These are phyloP conservation scores for Trissolcus japonicus DNA, from an alignment of 2,888 invertebrate species.

Conservation along the genomic window DNA sequence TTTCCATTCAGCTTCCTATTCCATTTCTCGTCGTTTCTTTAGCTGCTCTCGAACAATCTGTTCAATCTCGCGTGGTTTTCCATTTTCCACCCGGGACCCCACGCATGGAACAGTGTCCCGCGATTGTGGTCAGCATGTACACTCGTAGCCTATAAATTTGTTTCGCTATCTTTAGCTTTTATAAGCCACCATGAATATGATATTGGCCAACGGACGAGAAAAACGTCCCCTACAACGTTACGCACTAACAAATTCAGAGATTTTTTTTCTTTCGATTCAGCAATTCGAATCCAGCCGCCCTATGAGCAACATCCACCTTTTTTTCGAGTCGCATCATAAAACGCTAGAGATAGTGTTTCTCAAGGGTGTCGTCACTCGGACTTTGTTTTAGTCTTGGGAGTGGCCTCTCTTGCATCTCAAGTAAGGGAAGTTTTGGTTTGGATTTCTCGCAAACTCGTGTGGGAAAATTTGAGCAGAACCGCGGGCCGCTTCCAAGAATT, in stretches of 20 bases:
- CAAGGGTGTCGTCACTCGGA: conserved; percentile 38
- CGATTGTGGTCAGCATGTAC: background rate
- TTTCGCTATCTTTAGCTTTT: conserved; percentile 62
- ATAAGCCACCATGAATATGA: conserved; percentile 67
- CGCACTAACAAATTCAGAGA: conserved; percentile 31
- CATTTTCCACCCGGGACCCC: conserved; percentile 33
- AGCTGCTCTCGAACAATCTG: conserved; percentile 37
- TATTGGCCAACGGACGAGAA: conserved; percentile 46
- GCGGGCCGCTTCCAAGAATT: conserved; percentile 57
- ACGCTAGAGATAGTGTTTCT: conserved; percentile 34
- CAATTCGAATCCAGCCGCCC: conserved; percentile 41
- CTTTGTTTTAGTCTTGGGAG: conserved; percentile 30
- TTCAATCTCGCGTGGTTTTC: conserved; percentile 36
- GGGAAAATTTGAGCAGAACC: conserved; percentile 70
- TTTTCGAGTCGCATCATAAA: conserved; percentile 34
- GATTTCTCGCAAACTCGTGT: conserved; percentile 64
- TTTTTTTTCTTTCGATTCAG: conserved; percentile 19
- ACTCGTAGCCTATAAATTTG: conserved; percentile 60
- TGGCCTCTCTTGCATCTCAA: conserved; percentile 46
- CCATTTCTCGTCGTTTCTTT: conserved; percentile 48
- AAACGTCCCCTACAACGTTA: conserved; percentile 16
- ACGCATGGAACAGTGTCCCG: background rate
- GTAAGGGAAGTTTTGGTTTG: conserved; percentile 36
- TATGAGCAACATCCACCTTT: conserved; percentile 20
- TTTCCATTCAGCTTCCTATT: conserved; percentile 48